These are phyloP conservation scores for Stegana nigrithorax DNA, from an alignment of 2,888 invertebrate genomes.

Conservation along the genomic window DNA sequence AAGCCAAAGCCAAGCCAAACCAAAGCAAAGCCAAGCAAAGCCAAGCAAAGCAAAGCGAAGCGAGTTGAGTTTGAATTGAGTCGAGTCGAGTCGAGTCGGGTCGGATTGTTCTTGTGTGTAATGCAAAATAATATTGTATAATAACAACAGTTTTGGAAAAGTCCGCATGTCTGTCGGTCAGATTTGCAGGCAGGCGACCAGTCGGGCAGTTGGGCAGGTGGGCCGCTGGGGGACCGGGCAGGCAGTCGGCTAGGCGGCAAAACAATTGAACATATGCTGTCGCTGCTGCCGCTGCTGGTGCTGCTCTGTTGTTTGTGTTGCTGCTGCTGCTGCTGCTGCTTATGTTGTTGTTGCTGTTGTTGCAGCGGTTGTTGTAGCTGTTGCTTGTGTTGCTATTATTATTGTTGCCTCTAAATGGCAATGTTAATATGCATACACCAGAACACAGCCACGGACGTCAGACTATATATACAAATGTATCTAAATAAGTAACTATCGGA, in stretches of 20 bases:
- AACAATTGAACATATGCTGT: constrained; percentile 43
- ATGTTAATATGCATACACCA: constrained; percentile 60
- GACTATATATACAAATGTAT: no score
- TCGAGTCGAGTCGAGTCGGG: no score
- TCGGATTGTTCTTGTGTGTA: neutral
- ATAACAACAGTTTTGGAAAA: constrained; percentile 45
- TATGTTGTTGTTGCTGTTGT: neutral
- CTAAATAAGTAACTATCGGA: no score
- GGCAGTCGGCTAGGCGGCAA: neutral
- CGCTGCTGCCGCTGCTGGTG: constrained; percentile 61
- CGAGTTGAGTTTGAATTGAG: no score
- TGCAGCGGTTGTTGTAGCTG: neutral
- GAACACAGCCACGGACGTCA: no score
- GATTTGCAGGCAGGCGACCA: neutral
- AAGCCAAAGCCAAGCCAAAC: no score
- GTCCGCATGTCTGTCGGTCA: constrained; percentile 18
- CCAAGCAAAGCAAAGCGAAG: no score
- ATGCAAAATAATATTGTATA: constrained; percentile 55
- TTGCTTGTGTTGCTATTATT: neutral
- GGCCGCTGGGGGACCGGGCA: constrained; percentile 9
- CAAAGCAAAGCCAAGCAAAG: no score
- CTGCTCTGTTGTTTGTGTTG: no score
- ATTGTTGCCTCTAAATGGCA: constrained; percentile 61
- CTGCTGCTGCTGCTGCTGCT: no score
- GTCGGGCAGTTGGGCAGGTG: constrained; percentile 8